phyloP scores from a whole-genome alignment of 2,888 invertebrate genomes.

The Parnassius smintheus region DNA sequence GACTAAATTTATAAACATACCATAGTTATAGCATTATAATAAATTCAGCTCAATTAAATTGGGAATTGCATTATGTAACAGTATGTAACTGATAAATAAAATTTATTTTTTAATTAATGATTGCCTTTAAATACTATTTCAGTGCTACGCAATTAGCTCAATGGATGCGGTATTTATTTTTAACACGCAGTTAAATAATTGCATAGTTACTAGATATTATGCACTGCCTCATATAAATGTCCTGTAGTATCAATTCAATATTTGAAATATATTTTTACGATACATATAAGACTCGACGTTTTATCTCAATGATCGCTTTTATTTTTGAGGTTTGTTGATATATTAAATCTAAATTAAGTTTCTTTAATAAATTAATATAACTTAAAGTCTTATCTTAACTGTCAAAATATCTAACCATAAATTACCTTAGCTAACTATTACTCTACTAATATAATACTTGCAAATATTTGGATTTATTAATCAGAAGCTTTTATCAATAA shows the following conservation, averaged over 20 bases:
- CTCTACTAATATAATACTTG: conserved; percentile 16
- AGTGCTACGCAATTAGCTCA: too few relatives aligned
- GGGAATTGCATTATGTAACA: too few relatives aligned
- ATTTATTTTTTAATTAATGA: too few relatives aligned
- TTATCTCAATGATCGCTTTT: background rate
- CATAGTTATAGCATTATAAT: too few relatives aligned
- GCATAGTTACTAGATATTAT: too few relatives aligned
- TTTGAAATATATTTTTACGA: background rate
- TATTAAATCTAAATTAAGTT: conserved; percentile 20
- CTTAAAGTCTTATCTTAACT: conserved; percentile 14
- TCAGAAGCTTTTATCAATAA: conserved; percentile 4
- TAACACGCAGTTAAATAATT: too few relatives aligned
- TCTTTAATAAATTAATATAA: conserved; percentile 3
- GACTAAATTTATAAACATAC: too few relatives aligned
- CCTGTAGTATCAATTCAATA: background rate
- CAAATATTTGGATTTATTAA: conserved; percentile 6
- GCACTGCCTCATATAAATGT: background rate
- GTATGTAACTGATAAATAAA: too few relatives aligned
- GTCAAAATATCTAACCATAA: conserved; percentile 18
- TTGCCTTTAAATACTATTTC: too few relatives aligned
- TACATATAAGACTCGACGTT: background rate
- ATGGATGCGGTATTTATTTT: too few relatives aligned
- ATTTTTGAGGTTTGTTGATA: conserved; percentile 9
- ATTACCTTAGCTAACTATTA: conserved; percentile 13
- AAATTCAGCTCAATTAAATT: too few relatives aligned